Evolutionary conservation across 2,888 invertebrate species (phyloP), one percentile per base, ranked within the genome.

Genomic region (Cheilosia grossa): DNA sequence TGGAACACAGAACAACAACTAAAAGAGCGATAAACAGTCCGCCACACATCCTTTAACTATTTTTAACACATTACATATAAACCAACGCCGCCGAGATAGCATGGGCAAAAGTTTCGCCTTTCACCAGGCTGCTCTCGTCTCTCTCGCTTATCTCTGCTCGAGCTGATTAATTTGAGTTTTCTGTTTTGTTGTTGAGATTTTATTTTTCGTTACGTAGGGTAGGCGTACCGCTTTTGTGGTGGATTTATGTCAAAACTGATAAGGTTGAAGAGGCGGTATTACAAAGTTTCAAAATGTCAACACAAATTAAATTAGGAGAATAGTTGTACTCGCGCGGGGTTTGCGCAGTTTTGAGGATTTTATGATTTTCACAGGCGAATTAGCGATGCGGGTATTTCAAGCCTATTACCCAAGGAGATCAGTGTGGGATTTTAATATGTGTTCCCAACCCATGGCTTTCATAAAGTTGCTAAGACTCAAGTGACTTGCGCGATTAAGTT

Each of bases 101-200:
- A 61, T 42, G 53, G 33, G 10, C 17, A 61, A 72, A 61, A 53
- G 40, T 72, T 72, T 72, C 19, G 42, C 30, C 42, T 51, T 61
- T 72, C 21, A 2, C 4, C 30, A 61, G 15, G 53, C 61, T 53
- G 72, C 30, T 66, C 27, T 27, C 2, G 27, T 27, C 27, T 27
- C 21, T n/a, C n/a, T 63, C 47, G 42, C 30, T 51, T 72, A 72
- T 59, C 70, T 72, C 19, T 61, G 40, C 58, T 58, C 37, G 27
- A 42, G 1, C 61, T 72, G 72, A 53, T 61, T 61, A 72, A 72
- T 72, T 61, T 33, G 72, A 61, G 61, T 10, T 72, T 37, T 37
- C 4, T 13, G 10, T 37, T 37, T 0, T 13, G 54, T 53, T 53
- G 51, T 42, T 61, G 10, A 10, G 15, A 44, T 30, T 42, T 61